Evolutionary conservation across 2,113 vertebrate genomes (phyloP).

Genomic region (Rana temporaria): DNA sequence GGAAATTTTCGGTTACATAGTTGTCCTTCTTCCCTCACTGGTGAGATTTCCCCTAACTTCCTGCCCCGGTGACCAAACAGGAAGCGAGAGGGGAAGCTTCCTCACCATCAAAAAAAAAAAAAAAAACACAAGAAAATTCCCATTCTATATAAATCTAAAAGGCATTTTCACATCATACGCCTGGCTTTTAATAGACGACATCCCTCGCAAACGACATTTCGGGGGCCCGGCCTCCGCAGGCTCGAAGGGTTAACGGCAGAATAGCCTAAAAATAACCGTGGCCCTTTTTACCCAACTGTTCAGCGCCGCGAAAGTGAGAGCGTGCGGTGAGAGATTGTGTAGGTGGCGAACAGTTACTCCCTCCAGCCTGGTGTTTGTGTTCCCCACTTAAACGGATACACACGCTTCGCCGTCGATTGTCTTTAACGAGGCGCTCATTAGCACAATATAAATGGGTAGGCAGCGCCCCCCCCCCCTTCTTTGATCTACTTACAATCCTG

Average conservation of each 20-base stretch:
- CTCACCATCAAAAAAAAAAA: too few species aligned
- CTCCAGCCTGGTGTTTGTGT: conserved; percentile 6
- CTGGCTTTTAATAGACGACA: not conserved
- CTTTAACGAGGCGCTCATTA: conserved; percentile 32
- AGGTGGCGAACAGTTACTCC: conserved; percentile 28
- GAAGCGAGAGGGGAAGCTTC: too few species aligned
- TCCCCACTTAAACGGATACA: conserved; percentile 8
- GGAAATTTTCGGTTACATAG: too few species aligned
- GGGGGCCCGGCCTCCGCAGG: not conserved
- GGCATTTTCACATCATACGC: too few species aligned
- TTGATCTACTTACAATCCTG: not conserved
- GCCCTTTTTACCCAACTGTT: conserved; percentile 38
- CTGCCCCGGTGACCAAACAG: too few species aligned
- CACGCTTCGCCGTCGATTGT: conserved; percentile 6
- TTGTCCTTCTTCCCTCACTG: too few species aligned
- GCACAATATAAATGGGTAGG: conserved; percentile 13
- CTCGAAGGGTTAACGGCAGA: not conserved
- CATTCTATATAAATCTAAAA: too few species aligned
- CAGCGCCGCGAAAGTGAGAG: not conserved
- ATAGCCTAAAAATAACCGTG: conserved; percentile 9
- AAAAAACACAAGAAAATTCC: too few species aligned
- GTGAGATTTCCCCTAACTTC: too few species aligned
- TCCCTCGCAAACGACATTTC: not conserved
- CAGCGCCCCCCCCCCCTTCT: too few species aligned
- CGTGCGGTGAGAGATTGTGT: conserved; percentile 39